Evolutionary conservation across 2,113 vertebrate genomes (phyloP).

Genomic region (Gallinago paraguaiae): DNA sequence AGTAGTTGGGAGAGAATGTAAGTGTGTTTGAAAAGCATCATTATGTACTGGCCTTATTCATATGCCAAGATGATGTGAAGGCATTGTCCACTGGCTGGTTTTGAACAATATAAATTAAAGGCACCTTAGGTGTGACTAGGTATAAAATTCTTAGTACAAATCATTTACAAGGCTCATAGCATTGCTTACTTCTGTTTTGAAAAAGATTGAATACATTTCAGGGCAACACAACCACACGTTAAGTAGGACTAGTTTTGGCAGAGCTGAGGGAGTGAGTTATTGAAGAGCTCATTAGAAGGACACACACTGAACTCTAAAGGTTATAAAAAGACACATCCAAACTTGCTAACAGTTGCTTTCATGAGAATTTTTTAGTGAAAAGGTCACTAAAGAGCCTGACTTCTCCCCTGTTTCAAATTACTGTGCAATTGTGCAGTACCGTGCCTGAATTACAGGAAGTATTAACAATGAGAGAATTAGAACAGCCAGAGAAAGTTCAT

Average conservation of each 20-base stretch:
- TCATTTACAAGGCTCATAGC: neutral
- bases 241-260: neutral
- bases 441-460: neutral
- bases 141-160: neutral
- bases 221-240: neutral
- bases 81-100: neutral
- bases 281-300: conserved; percentile 14
- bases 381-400: conserved; percentile 51
- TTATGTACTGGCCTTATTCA: neutral
- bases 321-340: conserved; percentile 40
- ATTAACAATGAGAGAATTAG: conserved; percentile 4
- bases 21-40: neutral
- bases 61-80: neutral
- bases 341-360: conserved; percentile 39
- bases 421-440: neutral
- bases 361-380: conserved; percentile 48
- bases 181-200: neutral
- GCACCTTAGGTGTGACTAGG: neutral
- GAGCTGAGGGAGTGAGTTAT: neutral
- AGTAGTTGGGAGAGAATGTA: neutral
- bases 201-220: neutral
- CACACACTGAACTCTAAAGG: neutral
- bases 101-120: neutral
- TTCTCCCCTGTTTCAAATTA: conserved; percentile 56
- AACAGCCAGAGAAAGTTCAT: neutral